These are phyloP conservation scores for Electrona antarctica DNA, from an alignment of 2,113 vertebrate genomes.

Conservation along the genomic window DNA sequence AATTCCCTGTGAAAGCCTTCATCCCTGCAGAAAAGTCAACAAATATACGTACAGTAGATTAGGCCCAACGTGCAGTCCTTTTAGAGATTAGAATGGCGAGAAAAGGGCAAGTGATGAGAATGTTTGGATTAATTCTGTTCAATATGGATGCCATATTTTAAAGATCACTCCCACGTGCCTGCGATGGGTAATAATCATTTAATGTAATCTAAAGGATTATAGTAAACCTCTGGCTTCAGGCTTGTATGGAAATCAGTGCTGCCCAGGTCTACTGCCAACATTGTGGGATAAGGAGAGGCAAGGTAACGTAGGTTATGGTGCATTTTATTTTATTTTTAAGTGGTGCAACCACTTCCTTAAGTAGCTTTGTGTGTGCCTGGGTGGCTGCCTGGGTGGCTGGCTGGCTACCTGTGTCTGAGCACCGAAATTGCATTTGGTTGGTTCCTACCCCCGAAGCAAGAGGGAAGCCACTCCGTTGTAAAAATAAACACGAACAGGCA, in stretches of 20 bases:
- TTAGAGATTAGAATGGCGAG: too few relatives aligned
- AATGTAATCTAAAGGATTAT: constrained; percentile 35
- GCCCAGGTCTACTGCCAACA: neutral
- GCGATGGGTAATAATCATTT: constrained; percentile 4
- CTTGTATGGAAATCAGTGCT: constrained; percentile 6
- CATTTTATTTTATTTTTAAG: too few relatives aligned
- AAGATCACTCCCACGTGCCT: constrained; percentile 18
- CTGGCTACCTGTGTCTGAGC: too few relatives aligned
- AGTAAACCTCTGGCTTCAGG: neutral
- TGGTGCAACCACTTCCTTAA: too few relatives aligned
- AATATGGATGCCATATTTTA: constrained; percentile 18
- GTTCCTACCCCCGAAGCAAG: too few relatives aligned
- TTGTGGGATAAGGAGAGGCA: neutral
- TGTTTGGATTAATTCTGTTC: constrained; percentile 9
- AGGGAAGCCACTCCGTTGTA: too few relatives aligned
- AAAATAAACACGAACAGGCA: too few relatives aligned
- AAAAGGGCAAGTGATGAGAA: neutral
- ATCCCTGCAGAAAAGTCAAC: constrained; percentile 25
- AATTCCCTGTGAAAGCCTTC: constrained; percentile 42
- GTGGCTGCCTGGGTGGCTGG: too few relatives aligned
- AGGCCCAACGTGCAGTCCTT: constrained; percentile 13
- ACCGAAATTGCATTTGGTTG: too few relatives aligned
- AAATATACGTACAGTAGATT: constrained; percentile 9
- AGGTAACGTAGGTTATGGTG: too few relatives aligned
- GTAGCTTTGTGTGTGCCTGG: too few relatives aligned